Percentiles rank a stretch among this genome's conserved stretches.
These are phyloP conservation scores for Tachyglossus aculeatus DNA, from an alignment of 2,797 vertebrate species.

Conservation along the genomic window DNA sequence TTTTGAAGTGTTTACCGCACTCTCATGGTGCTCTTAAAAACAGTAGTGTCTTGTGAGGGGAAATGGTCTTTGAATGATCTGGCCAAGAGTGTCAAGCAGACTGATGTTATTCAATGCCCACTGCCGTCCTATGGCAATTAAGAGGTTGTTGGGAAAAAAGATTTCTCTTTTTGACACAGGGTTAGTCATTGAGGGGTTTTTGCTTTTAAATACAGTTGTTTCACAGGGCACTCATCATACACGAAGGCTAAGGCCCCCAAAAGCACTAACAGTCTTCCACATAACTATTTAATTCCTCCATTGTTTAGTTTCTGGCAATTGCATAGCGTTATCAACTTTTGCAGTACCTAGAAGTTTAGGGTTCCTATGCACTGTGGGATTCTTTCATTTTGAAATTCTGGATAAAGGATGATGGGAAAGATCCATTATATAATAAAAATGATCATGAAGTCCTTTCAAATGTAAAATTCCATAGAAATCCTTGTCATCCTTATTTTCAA, in stretches of 20 bases:
- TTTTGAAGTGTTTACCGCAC: slow-evolving; percentile 34
- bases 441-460: neutral
- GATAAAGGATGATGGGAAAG: slow-evolving; percentile 15
- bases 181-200: slow-evolving; percentile 14
- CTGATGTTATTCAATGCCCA: slow-evolving; percentile 42
- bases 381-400: slow-evolving; percentile 20
- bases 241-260: slow-evolving; percentile 28
- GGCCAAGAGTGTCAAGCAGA: slow-evolving; percentile 40
- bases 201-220: slow-evolving; percentile 11
- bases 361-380: neutral
- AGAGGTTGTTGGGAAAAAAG: slow-evolving; percentile 28
- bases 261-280: neutral
- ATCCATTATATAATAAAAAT: slow-evolving; percentile 38
- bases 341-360: neutral
- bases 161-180: slow-evolving; percentile 46
- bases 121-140: slow-evolving; percentile 42
- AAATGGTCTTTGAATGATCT: slow-evolving; percentile 43
- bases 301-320: slow-evolving; percentile 25
- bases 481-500: slow-evolving; percentile 43
- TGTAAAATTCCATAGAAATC: slow-evolving; percentile 48
- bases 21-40: slow-evolving; percentile 40
- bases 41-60: slow-evolving; percentile 41
- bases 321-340: neutral
- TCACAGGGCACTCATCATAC: slow-evolving; percentile 15
- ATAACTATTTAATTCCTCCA: slow-evolving; percentile 16